Conservation (phyloP, 2,113 vertebrate species). For the Piaya cayana region DNA sequence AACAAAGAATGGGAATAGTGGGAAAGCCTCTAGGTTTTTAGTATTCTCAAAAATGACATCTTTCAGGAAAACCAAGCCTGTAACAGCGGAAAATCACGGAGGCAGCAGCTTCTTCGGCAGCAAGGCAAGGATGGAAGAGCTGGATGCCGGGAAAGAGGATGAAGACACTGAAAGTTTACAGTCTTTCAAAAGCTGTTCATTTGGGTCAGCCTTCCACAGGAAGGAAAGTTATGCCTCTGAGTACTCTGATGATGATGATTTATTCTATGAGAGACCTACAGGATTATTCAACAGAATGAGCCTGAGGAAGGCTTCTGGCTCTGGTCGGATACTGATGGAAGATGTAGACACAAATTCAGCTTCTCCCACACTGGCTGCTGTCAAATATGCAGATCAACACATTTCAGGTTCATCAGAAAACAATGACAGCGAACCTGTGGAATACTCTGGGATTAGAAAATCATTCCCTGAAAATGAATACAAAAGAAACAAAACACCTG, state of each 20-base stretch:
- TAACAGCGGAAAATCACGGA: background rate
- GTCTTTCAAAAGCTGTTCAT: slow-evolving; percentile 47
- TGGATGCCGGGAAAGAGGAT: slow-evolving; percentile 43
- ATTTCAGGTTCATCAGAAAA: background rate
- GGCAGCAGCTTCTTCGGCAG: background rate
- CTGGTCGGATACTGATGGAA: slow-evolving; percentile 9
- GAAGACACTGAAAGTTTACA: slow-evolving; percentile 46
- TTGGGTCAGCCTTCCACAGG: slow-evolving; percentile 1
- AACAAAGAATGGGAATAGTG: slow-evolving; percentile 40
- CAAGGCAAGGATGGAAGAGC: slow-evolving; percentile 42
- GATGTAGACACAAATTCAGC: background rate
- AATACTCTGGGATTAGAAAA: slow-evolving; percentile 24
- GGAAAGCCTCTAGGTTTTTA: slow-evolving; percentile 68
- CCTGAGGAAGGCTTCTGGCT: slow-evolving; percentile 56
- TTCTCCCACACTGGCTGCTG: background rate
- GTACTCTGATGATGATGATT: slow-evolving; percentile 74
- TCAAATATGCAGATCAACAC: background rate
- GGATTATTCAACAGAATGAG: slow-evolving; percentile 64
- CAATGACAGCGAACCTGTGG: background rate
- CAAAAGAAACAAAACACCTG: slow-evolving; percentile 75
- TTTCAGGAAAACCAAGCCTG: slow-evolving; percentile 69
- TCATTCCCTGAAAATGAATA: slow-evolving; percentile 54
- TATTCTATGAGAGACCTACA: slow-evolving; percentile 70
- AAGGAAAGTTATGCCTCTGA: slow-evolving; percentile 56
- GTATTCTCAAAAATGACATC: slow-evolving; percentile 81